phyloP scores from a whole-genome alignment of 1,140 invertebrate genomes.

The Cydia amplana region DNA sequence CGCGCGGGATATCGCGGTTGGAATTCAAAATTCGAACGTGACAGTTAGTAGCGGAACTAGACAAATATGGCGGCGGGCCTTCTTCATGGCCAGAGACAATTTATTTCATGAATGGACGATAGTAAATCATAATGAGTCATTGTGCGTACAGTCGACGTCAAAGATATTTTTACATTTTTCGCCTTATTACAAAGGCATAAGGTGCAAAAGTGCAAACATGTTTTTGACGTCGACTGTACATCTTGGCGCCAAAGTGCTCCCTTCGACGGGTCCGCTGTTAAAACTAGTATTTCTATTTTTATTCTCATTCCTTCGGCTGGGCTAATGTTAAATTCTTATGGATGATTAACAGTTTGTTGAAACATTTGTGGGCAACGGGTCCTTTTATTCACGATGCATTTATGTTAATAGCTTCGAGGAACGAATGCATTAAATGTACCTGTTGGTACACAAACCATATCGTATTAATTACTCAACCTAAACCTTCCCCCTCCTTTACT shows the following conservation, averaged over 20 bases:
- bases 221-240: no score
- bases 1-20: slow-evolving; percentile 39
- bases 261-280: slow-evolving; percentile 1
- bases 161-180: no score
- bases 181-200: no score
- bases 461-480: neutral
- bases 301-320: neutral
- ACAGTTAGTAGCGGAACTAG: slow-evolving; percentile 40
- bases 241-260: neutral
- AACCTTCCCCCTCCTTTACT: no score
- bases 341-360: slow-evolving; percentile 9
- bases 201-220: no score
- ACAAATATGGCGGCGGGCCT: slow-evolving; percentile 32
- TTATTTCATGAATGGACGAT: slow-evolving; percentile 23
- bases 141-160: no score
- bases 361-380: slow-evolving; percentile 7
- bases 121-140: slow-evolving; percentile 30
- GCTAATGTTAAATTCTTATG: slow-evolving; percentile 3
- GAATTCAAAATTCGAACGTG: slow-evolving; percentile 49
- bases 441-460: neutral
- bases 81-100: slow-evolving; percentile 30
- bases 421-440: neutral
- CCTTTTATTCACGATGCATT: slow-evolving; percentile 14
- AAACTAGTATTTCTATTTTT: slow-evolving; percentile 22
- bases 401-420: neutral